A percentile compares a stretch with the other conserved stretches of the same genome.
phyloP scores from a whole-genome alignment of 2,888 invertebrate genomes.

The Mellilla xanthometata region DNA sequence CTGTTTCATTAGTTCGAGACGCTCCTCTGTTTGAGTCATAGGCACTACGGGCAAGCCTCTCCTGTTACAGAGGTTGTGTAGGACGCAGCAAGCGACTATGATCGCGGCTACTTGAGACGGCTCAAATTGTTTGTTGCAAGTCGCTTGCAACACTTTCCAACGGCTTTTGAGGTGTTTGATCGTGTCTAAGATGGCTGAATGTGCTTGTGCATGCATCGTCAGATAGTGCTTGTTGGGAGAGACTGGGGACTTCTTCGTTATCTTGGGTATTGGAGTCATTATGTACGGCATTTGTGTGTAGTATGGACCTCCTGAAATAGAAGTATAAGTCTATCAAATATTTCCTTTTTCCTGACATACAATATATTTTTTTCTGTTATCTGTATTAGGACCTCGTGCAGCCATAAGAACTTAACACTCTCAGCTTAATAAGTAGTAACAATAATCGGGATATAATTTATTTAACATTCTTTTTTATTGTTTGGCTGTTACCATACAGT shows the following conservation, averaged over 20 bases:
- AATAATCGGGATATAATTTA: too few relatives aligned
- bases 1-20: constrained; percentile 70
- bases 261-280: constrained; percentile 70
- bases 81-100: constrained; percentile 62
- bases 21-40: constrained; percentile 66
- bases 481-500: too few relatives aligned
- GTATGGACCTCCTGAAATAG: constrained; percentile 59
- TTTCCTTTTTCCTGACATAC: too few relatives aligned
- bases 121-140: constrained; percentile 70
- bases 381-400: too few relatives aligned
- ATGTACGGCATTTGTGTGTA: constrained; percentile 65
- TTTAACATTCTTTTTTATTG: too few relatives aligned
- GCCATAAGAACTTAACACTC: too few relatives aligned
- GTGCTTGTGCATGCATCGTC: constrained; percentile 56
- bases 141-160: constrained; percentile 72
- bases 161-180: constrained; percentile 70
- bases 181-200: constrained; percentile 52
- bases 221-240: constrained; percentile 71
- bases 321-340: neutral
- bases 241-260: constrained; percentile 67
- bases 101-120: constrained; percentile 60
- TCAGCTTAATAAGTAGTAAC: too few relatives aligned
- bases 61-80: constrained; percentile 63
- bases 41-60: constrained; percentile 49
- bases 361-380: too few relatives aligned